Percentiles rank a stretch among this genome's conserved stretches.
These are phyloP conservation scores for Serrognathus titanus DNA, from an alignment of 2,888 invertebrate genomes.

Conservation along the genomic window DNA sequence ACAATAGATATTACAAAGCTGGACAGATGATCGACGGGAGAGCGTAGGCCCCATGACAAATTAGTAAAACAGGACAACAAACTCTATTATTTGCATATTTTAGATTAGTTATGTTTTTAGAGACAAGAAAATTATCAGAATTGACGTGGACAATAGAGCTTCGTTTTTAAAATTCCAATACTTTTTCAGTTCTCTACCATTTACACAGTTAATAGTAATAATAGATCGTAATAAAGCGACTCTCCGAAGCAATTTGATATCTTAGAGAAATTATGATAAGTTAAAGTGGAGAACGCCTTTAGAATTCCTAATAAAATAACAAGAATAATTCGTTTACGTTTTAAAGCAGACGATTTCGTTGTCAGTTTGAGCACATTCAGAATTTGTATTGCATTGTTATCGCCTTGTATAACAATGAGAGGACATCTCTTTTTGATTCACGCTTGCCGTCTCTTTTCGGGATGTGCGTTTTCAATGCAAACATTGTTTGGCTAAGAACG, in stretches of 20 bases:
- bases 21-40: too few relatives aligned
- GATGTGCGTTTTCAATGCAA: conserved; percentile 26
- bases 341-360: conserved; percentile 26
- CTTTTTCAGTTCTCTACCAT: too few relatives aligned
- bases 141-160: too few relatives aligned
- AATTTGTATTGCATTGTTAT: conserved; percentile 29
- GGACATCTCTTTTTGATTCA: conserved; percentile 29
- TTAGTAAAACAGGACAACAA: not conserved
- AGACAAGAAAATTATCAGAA: too few relatives aligned
- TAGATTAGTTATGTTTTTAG: not conserved
- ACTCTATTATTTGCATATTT: not conserved
- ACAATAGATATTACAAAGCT: too few relatives aligned
- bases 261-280: too few relatives aligned
- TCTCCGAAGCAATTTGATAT: too few relatives aligned
- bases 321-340: not conserved
- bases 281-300: not conserved
- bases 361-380: conserved; percentile 36
- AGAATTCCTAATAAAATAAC: not conserved
- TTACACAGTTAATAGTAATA: too few relatives aligned
- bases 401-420: conserved; percentile 21
- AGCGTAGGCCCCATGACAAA: not conserved
- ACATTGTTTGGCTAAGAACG: conserved; percentile 39
- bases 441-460: conserved; percentile 15
- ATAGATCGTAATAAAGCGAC: too few relatives aligned
- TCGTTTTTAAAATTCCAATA: too few relatives aligned